phyloP scores from a whole-genome alignment of 1,140 invertebrate species.

The Palaemon carinicauda region DNA sequence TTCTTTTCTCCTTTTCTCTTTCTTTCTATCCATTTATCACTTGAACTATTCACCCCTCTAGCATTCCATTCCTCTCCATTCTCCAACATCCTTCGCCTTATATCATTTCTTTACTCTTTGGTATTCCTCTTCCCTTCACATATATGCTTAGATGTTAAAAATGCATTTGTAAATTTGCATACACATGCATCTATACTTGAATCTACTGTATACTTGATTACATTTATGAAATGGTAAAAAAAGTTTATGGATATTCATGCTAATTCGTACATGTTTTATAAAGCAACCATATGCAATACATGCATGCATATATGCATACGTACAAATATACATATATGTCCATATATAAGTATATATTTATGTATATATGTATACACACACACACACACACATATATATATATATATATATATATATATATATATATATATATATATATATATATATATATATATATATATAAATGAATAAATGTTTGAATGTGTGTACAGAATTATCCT shows the following conservation, averaged over 20 bases:
- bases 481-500: too few species aligned
- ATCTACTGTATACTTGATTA: too few species aligned
- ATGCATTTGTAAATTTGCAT: too few species aligned
- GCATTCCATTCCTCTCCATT: background rate
- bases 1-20: background rate
- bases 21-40: background rate
- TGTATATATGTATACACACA: background rate
- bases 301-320: background rate
- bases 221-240: too few species aligned
- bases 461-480: background rate
- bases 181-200: too few species aligned
- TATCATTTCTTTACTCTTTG: too few species aligned
- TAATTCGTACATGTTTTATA: too few species aligned
- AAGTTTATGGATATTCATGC: too few species aligned
- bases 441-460: constrained; percentile 37
- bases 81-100: background rate
- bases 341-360: background rate
- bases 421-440: constrained; percentile 17
- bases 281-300: too few species aligned
- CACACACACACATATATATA: background rate
- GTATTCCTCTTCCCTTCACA: too few species aligned
- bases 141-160: too few species aligned
- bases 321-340: background rate
- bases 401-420: background rate
- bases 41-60: too few species aligned